Conservation (phyloP, 2,113 vertebrate species). For the Amphilophus citrinellus region DNA sequence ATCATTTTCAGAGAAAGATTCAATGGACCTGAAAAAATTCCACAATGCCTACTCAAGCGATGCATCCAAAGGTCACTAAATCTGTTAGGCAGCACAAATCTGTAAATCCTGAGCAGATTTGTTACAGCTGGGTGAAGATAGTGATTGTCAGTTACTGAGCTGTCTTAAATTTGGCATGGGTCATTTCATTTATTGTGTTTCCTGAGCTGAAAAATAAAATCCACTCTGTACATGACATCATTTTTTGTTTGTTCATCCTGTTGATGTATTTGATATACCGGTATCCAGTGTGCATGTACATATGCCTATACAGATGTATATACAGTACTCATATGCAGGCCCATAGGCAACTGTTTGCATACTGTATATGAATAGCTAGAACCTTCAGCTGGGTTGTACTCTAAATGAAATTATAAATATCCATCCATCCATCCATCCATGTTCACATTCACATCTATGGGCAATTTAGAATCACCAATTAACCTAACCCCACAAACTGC, state of each 20-base stretch:
- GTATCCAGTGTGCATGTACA: background rate
- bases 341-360: background rate
- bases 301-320: background rate
- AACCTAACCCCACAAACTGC: too few species aligned
- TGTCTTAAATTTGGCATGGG: background rate
- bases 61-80: conserved; percentile 5
- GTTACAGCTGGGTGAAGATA: background rate
- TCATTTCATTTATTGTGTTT: background rate
- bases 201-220: background rate
- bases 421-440: too few species aligned
- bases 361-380: background rate
- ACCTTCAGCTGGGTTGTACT: background rate
- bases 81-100: background rate
- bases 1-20: background rate
- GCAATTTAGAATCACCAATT: too few species aligned
- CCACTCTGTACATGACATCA: background rate
- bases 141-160: background rate
- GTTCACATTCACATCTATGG: too few species aligned
- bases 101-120: conserved; percentile 1
- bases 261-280: background rate
- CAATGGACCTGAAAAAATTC: background rate
- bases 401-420: background rate
- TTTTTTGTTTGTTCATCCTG: background rate
- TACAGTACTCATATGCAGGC: background rate
- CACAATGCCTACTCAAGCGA: background rate